Evolutionary conservation across 2,797 vertebrate species (phyloP), one percentile per base, ranked within the genome.

Genomic region (Eutrigla gurnardus): DNA sequence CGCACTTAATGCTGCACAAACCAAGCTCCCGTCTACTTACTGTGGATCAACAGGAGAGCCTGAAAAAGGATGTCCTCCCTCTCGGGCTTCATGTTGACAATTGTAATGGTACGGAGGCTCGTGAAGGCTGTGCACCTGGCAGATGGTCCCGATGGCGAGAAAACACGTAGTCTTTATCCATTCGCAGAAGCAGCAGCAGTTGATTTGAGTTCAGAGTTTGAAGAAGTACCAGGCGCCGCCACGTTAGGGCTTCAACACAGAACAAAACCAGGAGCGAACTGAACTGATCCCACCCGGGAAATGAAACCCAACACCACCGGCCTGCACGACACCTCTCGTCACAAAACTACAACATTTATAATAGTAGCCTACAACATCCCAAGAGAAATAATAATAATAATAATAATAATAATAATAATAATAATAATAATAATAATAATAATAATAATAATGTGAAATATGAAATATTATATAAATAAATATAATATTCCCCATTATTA

Each of bases 221-320:
- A 39, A 32, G 43, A 52, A 17, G 57, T 18, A 33, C 35, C 12
- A 61, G 47, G 13, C 67, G 73, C 35, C 52, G 68, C 66, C 53
- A 62, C 77, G 68, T 57, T 45, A n/a, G 70, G 43, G 33, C 70
- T 69, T 45, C 75, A 39, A 43, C 46, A 53, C 71, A 71, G 81
- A 85, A 85, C 80, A 86, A 66, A 79, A 81, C 81, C 85, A 68
- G 65, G 17, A 64, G 60, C 33, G 36, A 77, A 61, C 46, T n/a
- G 69, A 84, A 40, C 65, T 55, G 75, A 80, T 81, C 81, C 84
- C 86, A 62, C 80, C 75, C 82, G 65, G 74, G 63, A 70, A 75
- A 70, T 90, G 93, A 88, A 91, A 93, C 84, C 70, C 1, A 84
- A 93, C 85, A 82, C 91, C 78, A 4, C 50, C n/a, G 54, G 45